Conservation (phyloP, 53 echinoderm and acorn worm species). For the Echinometra lucunter region DNA sequence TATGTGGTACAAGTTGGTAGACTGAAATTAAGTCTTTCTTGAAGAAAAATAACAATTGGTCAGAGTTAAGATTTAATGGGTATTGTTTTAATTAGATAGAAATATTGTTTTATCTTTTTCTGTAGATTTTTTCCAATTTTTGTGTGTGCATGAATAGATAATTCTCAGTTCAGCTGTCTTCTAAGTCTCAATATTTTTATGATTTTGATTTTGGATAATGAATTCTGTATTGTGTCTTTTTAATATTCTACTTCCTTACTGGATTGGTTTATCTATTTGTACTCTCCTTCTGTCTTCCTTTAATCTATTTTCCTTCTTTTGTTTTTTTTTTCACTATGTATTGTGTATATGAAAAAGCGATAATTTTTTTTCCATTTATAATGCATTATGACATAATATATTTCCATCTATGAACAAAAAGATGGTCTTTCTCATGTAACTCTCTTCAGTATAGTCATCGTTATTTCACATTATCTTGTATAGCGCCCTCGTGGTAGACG, state of each 20-base stretch:
- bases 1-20: too few relatives aligned
- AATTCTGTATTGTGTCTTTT: not conserved
- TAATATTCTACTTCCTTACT: not conserved
- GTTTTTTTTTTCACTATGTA: not conserved
- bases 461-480: not conserved
- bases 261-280: not conserved
- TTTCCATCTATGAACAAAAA: too few relatives aligned
- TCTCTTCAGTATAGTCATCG: not conserved
- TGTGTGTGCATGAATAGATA: not conserved
- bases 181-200: not conserved
- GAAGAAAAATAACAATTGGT: too few relatives aligned
- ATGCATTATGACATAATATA: too few relatives aligned
- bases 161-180: not conserved
- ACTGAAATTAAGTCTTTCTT: too few relatives aligned
- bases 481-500: conserved; percentile 69
- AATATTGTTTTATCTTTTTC: too few relatives aligned
- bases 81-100: too few relatives aligned
- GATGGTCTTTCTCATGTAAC: too few relatives aligned
- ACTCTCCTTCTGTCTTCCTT: not conserved
- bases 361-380: too few relatives aligned
- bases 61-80: too few relatives aligned
- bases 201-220: not conserved
- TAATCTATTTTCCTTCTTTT: not conserved
- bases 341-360: too few relatives aligned
- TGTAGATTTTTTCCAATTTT: not conserved